Percentiles rank a stretch among this genome's conserved stretches.
phyloP scores from a whole-genome alignment of 2,797 vertebrate genomes.

The Chaetodon trifasciatus region DNA sequence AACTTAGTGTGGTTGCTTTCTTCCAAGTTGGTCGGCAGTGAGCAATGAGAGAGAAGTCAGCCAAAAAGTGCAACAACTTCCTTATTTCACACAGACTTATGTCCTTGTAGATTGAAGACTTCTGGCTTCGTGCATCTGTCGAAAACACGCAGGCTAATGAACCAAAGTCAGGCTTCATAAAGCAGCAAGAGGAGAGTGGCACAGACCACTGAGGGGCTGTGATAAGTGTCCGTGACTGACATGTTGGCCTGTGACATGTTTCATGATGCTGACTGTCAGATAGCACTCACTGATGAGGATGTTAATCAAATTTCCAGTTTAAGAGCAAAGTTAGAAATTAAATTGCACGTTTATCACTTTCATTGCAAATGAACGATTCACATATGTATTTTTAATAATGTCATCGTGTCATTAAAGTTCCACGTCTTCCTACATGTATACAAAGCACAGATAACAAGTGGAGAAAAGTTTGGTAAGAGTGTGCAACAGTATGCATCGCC shows the following conservation, averaged over 20 bases:
- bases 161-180: background rate
- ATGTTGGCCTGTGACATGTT: background rate
- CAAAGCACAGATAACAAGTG: background rate
- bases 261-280: background rate
- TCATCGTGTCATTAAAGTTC: background rate
- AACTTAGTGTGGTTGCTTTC: background rate
- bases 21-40: background rate
- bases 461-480: conserved; percentile 5
- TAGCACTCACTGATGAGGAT: background rate
- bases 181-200: background rate
- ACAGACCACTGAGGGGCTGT: background rate
- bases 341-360: background rate
- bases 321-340: background rate
- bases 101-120: background rate
- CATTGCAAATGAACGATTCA: background rate
- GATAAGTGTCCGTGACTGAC: background rate
- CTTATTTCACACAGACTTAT: background rate
- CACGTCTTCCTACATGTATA: background rate
- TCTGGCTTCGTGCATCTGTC: background rate
- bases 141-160: background rate
- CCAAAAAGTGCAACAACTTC: background rate
- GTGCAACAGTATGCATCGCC: background rate
- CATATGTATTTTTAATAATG: background rate
- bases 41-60: background rate
- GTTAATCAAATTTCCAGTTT: background rate